These are phyloP conservation scores for Hippocampus barbouri DNA, from an alignment of 2,113 vertebrate genomes.

Conservation along the genomic window DNA sequence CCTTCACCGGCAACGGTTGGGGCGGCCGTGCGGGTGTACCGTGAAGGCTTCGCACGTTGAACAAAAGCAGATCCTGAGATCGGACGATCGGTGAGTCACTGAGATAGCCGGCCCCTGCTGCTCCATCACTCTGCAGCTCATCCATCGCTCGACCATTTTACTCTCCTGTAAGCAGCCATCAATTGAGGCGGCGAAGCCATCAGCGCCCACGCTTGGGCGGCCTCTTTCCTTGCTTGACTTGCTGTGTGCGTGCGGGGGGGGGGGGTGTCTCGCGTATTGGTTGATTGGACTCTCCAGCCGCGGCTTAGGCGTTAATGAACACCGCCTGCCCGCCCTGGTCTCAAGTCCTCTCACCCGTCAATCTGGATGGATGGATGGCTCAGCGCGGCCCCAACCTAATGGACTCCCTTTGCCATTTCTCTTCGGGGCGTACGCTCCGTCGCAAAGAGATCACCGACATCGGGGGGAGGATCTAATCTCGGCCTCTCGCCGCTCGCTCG, in stretches of 20 bases:
- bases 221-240: constrained; percentile 45
- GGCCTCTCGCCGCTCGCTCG: background rate
- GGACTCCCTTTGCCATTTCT: constrained; percentile 23
- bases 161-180: constrained; percentile 59
- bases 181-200: constrained; percentile 61
- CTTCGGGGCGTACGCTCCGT: background rate
- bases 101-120: constrained; percentile 19
- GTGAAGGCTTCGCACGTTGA: constrained; percentile 50
- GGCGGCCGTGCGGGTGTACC: constrained; percentile 38
- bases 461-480: constrained; percentile 35
- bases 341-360: constrained; percentile 35
- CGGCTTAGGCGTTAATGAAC: constrained; percentile 56
- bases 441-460: constrained; percentile 21
- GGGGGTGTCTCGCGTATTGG: background rate
- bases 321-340: constrained; percentile 45
- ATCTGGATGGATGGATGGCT: constrained; percentile 38
- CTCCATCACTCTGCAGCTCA: constrained; percentile 21
- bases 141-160: constrained; percentile 38
- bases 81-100: constrained; percentile 46
- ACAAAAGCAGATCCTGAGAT: constrained; percentile 43
- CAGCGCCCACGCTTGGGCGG: constrained; percentile 50
- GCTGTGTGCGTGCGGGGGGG: constrained; percentile 25
- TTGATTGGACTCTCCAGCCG: constrained; percentile 62
- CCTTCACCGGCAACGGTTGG: constrained; percentile 56
- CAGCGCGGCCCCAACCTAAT: constrained; percentile 39